phyloP scores from a whole-genome alignment of 2,797 vertebrate species.

The Prunella strophiata region DNA sequence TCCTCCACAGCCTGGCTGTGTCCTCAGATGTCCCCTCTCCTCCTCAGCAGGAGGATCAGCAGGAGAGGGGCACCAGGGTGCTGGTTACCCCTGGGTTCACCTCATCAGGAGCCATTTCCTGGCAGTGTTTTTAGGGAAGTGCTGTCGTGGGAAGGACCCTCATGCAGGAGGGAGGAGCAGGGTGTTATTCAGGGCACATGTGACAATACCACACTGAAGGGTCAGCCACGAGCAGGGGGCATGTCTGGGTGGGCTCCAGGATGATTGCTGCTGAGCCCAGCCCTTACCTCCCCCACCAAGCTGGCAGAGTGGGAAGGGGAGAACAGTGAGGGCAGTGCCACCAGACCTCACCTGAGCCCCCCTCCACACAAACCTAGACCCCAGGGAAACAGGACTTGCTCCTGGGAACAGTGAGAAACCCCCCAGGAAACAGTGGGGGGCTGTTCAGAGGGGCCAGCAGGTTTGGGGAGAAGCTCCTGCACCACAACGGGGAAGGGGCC shows the following conservation, averaged over 20 bases:
- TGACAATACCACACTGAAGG: neutral
- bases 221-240: accelerated
- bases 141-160: neutral
- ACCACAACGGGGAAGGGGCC: accelerated
- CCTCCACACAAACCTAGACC: neutral
- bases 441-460: neutral
- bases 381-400: neutral
- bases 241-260: neutral
- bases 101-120: neutral
- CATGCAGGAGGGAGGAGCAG: neutral
- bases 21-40: neutral
- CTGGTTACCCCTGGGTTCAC: accelerated
- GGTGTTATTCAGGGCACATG: neutral
- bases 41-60: neutral
- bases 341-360: neutral
- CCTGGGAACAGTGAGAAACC: neutral
- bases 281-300: neutral
- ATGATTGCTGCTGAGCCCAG: no score
- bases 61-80: accelerated
- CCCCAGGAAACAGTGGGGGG: neutral
- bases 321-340: neutral
- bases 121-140: accelerated
- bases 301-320: neutral
- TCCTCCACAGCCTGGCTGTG: neutral
- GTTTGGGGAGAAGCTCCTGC: neutral